Conservation (phyloP, 2,888 invertebrate species). For the Erannis defoliaria region DNA sequence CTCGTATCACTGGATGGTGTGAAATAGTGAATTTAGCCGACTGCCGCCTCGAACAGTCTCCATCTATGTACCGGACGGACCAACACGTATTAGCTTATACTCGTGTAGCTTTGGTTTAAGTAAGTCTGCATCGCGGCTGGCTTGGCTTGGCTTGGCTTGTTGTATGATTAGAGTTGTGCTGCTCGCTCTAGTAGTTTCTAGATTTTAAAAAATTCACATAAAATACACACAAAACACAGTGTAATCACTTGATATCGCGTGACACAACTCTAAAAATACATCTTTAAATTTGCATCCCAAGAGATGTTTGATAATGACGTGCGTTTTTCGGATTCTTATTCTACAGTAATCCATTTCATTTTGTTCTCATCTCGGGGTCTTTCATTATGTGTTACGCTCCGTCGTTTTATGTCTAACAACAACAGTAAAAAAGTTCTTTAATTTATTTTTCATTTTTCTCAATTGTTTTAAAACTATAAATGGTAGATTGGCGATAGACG, state of each 20-base stretch:
- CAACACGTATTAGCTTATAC: neutral
- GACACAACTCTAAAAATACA: conserved; percentile 32
- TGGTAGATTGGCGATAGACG: no score
- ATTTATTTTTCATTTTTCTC: no score
- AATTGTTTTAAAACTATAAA: no score
- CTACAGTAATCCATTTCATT: conserved; percentile 16
- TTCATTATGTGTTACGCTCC: conserved; percentile 17
- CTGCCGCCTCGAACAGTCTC: no score
- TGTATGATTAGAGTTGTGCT: conserved; percentile 49
- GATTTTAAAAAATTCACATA: neutral
- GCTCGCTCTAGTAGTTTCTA: conserved; percentile 40
- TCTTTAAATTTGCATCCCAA: neutral
- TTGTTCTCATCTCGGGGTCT: conserved; percentile 20
- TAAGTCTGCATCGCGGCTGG: conserved; percentile 40
- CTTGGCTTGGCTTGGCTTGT: conserved; percentile 64
- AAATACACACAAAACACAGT: conserved; percentile 1
- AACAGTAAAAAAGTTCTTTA: no score
- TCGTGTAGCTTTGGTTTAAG: neutral
- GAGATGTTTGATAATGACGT: neutral
- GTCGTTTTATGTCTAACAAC: conserved; percentile 16
- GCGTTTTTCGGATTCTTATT: neutral
- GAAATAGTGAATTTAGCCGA: neutral
- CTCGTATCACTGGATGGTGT: neutral
- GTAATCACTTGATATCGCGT: conserved; percentile 28
- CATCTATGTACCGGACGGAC: no score